phyloP scores from a whole-genome alignment of 2,797 vertebrate species.

The Urophycis tenuis region DNA sequence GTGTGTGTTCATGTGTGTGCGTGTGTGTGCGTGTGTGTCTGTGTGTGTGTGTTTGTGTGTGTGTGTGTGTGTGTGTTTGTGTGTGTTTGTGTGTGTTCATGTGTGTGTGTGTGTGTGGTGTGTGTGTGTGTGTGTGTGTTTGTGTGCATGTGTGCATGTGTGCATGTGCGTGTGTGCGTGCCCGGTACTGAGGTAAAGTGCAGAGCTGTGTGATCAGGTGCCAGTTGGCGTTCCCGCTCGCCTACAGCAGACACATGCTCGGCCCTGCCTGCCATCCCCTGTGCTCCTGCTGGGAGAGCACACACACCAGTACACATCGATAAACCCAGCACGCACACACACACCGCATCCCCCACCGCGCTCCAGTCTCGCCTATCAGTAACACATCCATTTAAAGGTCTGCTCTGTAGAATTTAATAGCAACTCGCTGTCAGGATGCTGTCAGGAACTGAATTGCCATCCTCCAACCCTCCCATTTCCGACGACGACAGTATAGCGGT shows the following conservation, averaged over 20 bases:
- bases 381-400: not conserved
- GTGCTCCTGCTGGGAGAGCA: not conserved
- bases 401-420: too few relatives aligned
- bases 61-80: not conserved
- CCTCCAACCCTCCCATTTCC: too few relatives aligned
- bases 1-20: too few relatives aligned
- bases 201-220: constrained; percentile 33
- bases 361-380: not conserved
- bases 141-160: not conserved
- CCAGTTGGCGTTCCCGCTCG: constrained; percentile 12
- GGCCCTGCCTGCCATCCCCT: constrained; percentile 24
- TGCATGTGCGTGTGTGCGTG: constrained; percentile 1
- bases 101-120: not conserved
- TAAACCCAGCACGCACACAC: not conserved
- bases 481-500: too few relatives aligned
- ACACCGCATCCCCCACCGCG: not conserved
- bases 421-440: too few relatives aligned
- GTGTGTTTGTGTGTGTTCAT: not conserved
- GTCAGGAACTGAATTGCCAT: too few relatives aligned
- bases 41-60: not conserved
- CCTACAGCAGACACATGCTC: not conserved
- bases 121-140: not conserved
- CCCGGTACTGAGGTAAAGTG: not conserved
- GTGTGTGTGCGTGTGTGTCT: not conserved
- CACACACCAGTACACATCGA: not conserved